Conservation (phyloP, 92 coral and sea anemone species). For the Diadumene lineata region DNA sequence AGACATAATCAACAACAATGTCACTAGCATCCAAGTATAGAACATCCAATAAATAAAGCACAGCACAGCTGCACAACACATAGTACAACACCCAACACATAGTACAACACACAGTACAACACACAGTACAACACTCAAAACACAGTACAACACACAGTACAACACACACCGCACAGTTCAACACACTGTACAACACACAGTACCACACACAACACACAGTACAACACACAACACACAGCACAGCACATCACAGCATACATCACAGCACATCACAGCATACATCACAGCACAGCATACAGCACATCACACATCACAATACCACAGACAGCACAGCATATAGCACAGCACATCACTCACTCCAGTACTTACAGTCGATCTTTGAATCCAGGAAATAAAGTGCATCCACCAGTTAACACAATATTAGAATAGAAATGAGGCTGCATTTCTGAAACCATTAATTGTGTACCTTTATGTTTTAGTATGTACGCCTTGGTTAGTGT, state of each 20-base stretch:
- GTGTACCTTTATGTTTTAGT: too few species aligned
- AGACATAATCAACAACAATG: background rate
- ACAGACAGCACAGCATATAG: background rate
- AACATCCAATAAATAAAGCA: too few species aligned
- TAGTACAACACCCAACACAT: too few species aligned
- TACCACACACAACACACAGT: background rate
- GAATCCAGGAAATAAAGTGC: constrained; percentile 81
- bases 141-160: background rate
- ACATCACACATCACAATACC: background rate
- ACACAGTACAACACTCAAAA: background rate
- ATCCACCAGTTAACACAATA: constrained; percentile 90
- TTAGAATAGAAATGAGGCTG: constrained; percentile 97
- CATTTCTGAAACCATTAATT: constrained; percentile 67
- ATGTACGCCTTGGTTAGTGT: too few species aligned
- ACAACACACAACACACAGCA: background rate
- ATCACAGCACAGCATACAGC: background rate
- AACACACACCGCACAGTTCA: background rate
- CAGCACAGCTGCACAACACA: too few species aligned
- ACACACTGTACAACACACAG: background rate
- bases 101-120: too few species aligned
- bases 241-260: background rate
- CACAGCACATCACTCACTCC: background rate
- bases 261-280: background rate
- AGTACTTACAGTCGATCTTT: constrained; percentile 85
- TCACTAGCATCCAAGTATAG: background rate